Evolutionary conservation across 1,140 invertebrate genomes (phyloP), one percentile per base, ranked within the genome.

Genomic region (Pseudomyrmex gracilis): DNA sequence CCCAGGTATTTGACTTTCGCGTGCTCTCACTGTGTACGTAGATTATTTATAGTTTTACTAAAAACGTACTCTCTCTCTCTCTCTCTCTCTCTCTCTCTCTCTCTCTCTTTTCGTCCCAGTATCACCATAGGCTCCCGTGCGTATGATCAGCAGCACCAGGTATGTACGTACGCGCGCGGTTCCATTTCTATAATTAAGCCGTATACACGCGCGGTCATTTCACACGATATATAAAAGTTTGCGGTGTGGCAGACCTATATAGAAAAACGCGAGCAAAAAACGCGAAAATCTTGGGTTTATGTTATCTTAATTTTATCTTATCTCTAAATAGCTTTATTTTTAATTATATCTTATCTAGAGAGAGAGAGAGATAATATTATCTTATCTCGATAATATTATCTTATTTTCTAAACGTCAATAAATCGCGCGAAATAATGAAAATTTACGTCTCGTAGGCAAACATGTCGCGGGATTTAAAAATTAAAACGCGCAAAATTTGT

Each of bases 41-140:
- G 87, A 89, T 89, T 89, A 89, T 89, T 89, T 89, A 89, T 89
- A 89, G 87, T 88, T 86, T 88, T 80, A 88, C 87, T 89, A 86
- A 88, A 85, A 89, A 88, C 71, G 82, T 89, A 89, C 87, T 80
- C 53, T 84, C 34, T 34, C 34, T 34, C 34, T 34, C 4, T 34
- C 34, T 34, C 34, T 7, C 34, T 34, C 34, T 34, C 34, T 34
- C 34, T 34, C 4, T 34, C 34, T 34, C 34, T 7, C 34, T 34
- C 34, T 34, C 34, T 34, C 34, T 34, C 4, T 34, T 34, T 34
- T 34, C 34, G 34, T 86, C 84, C 61, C 22, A 83, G 74, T 74
- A 88, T 89, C 77, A 89, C 87, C 87, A 83, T 89, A 78, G 73
- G 80, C 68, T 85, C 83, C 77, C 73, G 83, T 88, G 70, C 74